Conservation (phyloP, 2,113 vertebrate genomes). For the Pipa parva region DNA sequence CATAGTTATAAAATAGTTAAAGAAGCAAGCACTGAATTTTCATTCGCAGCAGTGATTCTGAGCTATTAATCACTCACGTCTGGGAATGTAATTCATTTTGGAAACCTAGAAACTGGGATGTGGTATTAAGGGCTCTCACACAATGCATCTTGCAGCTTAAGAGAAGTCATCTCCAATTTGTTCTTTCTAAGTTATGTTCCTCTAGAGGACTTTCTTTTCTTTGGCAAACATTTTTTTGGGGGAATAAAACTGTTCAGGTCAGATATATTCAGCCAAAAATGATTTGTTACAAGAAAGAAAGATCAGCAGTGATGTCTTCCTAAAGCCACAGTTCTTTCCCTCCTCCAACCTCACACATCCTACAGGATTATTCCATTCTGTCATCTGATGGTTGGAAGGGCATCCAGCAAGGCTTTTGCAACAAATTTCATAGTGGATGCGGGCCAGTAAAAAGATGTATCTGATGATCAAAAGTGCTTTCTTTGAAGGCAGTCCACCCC, state of each 20-base stretch:
- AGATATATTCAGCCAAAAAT: slow-evolving; percentile 24
- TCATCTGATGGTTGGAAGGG: slow-evolving; percentile 30
- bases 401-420: slow-evolving; percentile 12
- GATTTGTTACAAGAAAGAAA: slow-evolving; percentile 24
- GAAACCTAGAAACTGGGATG: slow-evolving; percentile 7
- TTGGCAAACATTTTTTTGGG: slow-evolving; percentile 24
- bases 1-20: slow-evolving; percentile 4
- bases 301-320: slow-evolving; percentile 29
- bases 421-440: slow-evolving; percentile 14
- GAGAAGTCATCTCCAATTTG: slow-evolving; percentile 40
- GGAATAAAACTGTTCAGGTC: slow-evolving; percentile 2
- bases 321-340: slow-evolving; percentile 17
- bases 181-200: slow-evolving; percentile 28
- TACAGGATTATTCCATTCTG: slow-evolving; percentile 33
- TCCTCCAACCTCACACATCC: slow-evolving; percentile 12
- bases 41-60: slow-evolving; percentile 5
- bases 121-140: slow-evolving; percentile 11
- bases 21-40: slow-evolving; percentile 6
- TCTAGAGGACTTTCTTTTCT: slow-evolving; percentile 22
- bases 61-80: slow-evolving; percentile 18
- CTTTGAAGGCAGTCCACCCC: background rate
- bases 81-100: slow-evolving; percentile 13
- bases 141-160: slow-evolving; percentile 26
- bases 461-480: slow-evolving; percentile 30
- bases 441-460: slow-evolving; percentile 29